These are phyloP conservation scores for Gisinianus flammeolus DNA, from an alignment of 2,888 invertebrate genomes.

Conservation along the genomic window DNA sequence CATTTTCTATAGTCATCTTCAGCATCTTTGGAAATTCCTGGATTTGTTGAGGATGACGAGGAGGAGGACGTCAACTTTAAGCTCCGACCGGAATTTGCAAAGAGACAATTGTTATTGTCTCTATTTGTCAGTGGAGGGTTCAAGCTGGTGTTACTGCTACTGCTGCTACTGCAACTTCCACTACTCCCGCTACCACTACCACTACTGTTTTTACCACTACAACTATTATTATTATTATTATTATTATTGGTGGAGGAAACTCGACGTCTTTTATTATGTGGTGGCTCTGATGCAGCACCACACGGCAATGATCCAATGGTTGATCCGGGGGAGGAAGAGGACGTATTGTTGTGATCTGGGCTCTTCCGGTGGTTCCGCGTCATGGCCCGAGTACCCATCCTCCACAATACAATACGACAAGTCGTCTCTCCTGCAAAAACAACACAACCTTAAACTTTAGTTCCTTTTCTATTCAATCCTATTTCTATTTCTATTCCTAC, in stretches of 20 bases:
- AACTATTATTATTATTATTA: conserved; percentile 19
- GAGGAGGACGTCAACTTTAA: conserved; percentile 20
- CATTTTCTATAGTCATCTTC: conserved; percentile 54
- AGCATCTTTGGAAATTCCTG: conserved; percentile 8
- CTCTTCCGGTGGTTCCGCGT: conserved; percentile 49
- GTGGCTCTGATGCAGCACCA: conserved; percentile 37
- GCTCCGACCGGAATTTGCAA: conserved; percentile 22
- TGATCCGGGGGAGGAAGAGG: conserved; percentile 47
- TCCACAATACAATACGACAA: neutral
- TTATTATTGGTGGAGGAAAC: conserved; percentile 34
- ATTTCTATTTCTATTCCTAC: neutral
- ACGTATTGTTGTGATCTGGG: conserved; percentile 47
- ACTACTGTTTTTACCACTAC: neutral
- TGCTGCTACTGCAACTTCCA: conserved; percentile 7
- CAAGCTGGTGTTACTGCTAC: conserved; percentile 5
- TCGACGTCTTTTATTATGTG: conserved; percentile 43
- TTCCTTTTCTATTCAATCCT: neutral
- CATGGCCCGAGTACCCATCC: conserved; percentile 50
- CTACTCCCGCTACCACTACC: neutral
- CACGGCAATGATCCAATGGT: conserved; percentile 45
- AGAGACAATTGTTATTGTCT: conserved; percentile 32
- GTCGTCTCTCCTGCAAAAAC: neutral
- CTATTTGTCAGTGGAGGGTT: conserved; percentile 16
- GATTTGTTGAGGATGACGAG: neutral
- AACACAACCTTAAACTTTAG: neutral